Base-by-base conservation (phyloP, 1,140 invertebrate species). In the Diorhabda sublineata region DNA sequence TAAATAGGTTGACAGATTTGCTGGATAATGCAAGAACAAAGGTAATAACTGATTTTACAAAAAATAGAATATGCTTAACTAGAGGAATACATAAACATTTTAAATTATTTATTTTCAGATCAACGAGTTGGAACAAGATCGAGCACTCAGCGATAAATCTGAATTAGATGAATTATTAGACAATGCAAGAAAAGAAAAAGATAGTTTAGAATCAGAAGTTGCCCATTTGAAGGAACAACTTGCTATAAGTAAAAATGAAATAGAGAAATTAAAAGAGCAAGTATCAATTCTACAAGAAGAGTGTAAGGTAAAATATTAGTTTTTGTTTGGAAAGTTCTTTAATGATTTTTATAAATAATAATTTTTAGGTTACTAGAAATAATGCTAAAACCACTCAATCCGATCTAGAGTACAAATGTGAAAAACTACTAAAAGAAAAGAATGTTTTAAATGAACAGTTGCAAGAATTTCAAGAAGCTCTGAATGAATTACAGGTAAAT, bases 21-120 rank as follows among this genome's bases (percentile, higher is more conserved):
- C 81, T 96, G 2, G 93, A 95, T 68, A 91, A 92, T 80, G 93
- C 93, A 2, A 87, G 91, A 71, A 87, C 88, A 0, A 91, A 91
- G 80, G 84, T 85, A 65, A 26, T 26, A 26, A 26, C 26, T 26
- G 26, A 26, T 26, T 26, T 26, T 26, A 26, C 26, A 26, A 26
- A 26, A 26, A 26, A 26, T 26, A 26, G 26, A 26, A 26, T 26
- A 26, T 26, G 26, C 26, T 26, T 26, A 26, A 26, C 26, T 26
- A 26, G 26, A 26, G 26, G 26, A 26, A 26, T 26, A 26, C 26
- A 26, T 26, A 26, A 61, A 41, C 59, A n/a, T 6, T 42, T 26
- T 58, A 58, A 4, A 3, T 58, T n/a, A 5, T n/a, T 68, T 45
- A 42, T 60, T 59, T 73, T 67, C 61, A 83, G 80, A 86, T 87